phyloP scores from a whole-genome alignment of 1,140 invertebrate species.

The Tetramorium alpestre region DNA sequence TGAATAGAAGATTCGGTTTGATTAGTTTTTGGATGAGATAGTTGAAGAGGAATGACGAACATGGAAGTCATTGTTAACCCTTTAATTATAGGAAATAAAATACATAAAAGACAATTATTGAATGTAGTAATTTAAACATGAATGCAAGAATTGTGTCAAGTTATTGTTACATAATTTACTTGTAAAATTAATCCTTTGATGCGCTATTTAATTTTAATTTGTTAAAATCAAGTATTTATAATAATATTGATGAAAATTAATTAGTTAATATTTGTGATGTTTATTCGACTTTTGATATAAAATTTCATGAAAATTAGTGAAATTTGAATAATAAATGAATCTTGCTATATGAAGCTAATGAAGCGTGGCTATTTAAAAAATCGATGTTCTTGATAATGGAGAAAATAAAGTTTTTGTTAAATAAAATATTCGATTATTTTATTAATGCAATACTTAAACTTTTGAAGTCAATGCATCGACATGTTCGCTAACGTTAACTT shows the following conservation, averaged over 20 bases:
- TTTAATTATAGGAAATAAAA: conserved; percentile 5
- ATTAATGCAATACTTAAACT: conserved; percentile 35
- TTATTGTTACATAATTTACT: conserved; percentile 15
- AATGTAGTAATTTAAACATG: conserved; percentile 4
- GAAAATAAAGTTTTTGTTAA: not conserved
- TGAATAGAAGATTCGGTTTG: conserved; percentile 1
- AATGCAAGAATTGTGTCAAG: not conserved
- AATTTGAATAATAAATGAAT: conserved; percentile 12
- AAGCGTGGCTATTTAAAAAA: not conserved
- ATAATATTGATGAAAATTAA: not conserved
- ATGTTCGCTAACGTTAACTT: conserved; percentile 34
- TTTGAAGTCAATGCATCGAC: conserved; percentile 26
- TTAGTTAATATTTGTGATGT: not conserved
- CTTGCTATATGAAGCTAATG: not conserved
- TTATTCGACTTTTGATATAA: not conserved
- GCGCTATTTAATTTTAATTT: not conserved
- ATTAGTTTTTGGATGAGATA: not conserved
- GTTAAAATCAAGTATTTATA: not conserved
- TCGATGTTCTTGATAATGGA: not conserved
- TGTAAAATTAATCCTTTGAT: conserved; percentile 11
- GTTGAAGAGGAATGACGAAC: not conserved
- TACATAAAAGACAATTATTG: not conserved
- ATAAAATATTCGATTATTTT: conserved; percentile 11
- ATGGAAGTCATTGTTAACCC: not conserved
- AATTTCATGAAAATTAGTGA: not conserved